phyloP scores from a whole-genome alignment of 2,113 vertebrate species.

The Otolemur garnettii region DNA sequence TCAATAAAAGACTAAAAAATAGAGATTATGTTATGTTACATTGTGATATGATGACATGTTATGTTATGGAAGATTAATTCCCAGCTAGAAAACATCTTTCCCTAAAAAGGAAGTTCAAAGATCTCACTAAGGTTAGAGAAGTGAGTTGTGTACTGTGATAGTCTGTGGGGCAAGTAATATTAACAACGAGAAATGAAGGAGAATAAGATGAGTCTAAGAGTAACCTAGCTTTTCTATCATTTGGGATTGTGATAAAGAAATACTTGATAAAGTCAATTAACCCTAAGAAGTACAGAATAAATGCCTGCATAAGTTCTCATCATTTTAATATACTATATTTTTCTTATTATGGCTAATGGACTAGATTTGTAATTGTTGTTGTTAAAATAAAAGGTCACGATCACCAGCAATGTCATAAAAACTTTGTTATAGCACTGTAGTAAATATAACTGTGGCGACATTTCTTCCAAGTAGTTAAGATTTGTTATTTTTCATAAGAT shows the following conservation, averaged over 20 bases:
- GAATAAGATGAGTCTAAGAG: background rate
- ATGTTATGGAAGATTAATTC: background rate
- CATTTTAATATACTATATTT: background rate
- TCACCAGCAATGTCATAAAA: background rate
- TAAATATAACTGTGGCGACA: slow-evolving; percentile 3
- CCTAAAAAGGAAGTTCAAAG: background rate
- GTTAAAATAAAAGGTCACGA: slow-evolving; percentile 19
- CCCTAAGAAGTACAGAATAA: background rate
- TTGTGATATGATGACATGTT: background rate
- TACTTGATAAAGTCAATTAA: background rate
- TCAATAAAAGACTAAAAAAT: background rate
- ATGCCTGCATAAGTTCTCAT: background rate
- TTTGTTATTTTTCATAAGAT: slow-evolving; percentile 33
- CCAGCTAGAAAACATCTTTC: background rate
- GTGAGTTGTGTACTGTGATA: background rate
- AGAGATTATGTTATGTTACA: background rate
- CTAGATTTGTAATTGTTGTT: background rate
- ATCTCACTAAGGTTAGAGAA: background rate
- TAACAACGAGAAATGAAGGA: background rate
- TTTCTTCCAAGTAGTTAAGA: slow-evolving; percentile 9
- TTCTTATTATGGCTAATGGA: background rate
- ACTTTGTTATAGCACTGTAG: background rate
- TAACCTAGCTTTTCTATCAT: background rate
- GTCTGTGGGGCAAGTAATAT: background rate
- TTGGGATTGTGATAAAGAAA: background rate